Base-by-base conservation (phyloP, 2,888 invertebrate genomes). In the Euzophera pinguis region DNA sequence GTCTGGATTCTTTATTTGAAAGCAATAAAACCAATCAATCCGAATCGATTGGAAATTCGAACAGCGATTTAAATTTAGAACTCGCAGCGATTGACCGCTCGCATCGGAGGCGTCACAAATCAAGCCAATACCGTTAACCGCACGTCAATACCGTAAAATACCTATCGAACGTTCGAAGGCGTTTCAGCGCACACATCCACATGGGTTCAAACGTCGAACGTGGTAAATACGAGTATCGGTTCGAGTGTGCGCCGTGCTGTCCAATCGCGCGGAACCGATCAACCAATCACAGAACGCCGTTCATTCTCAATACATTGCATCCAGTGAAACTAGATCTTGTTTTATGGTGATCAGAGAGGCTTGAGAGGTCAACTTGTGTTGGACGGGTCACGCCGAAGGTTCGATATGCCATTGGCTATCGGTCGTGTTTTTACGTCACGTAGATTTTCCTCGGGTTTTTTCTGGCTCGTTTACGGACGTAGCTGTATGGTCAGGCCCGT, bases 231-330 rank as follows among this genome's bases (percentile, higher is more conserved):
- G 60, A 52, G 65, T 83, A 82, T 84, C 84, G 91, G 91, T 91
- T 92, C 92, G 91, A 92, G 92, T 91, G 85, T 91, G 92, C 91
- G 92, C 91, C 60, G 63, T 78, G 69, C 71, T 73, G 67, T 71
- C 90, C 90, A 89, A 91, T 91, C 78, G 87, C 84, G 85, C 82
- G 78, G 84, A 91, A 90, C 92, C 92, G 91, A 93, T 93, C 91
- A 85, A 66, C 90, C 89, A 89, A 90, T 90, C 72, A 69, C 68
- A 61, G 62, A 61, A 63, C 78, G 59, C 62, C 73, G 62, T 81
- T 66, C 75, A 62, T 71, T 78, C 82, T 88, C 84, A 78, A 86
- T 86, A 84, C 57, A 56, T 53, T 53, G 51, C 61, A 53, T 32
- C 83, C 69, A 71, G 57, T 62, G 55, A 56, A 50, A 32, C 41